phyloP scores from a whole-genome alignment of 2,888 invertebrate genomes.

The Synanthedon formicaeformis region DNA sequence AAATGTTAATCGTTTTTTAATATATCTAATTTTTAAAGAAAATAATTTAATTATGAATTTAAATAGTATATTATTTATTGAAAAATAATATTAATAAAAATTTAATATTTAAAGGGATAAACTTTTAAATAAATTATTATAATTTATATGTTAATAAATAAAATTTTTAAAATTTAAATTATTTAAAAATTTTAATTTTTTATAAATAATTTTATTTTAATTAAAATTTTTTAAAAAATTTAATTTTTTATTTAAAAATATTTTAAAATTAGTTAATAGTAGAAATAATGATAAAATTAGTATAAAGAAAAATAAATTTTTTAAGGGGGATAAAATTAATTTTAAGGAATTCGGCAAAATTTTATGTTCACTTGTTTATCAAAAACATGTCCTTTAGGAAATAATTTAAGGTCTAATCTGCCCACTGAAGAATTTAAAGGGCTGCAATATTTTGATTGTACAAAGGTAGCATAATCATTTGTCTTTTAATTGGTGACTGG shows the following conservation, averaged over 20 bases:
- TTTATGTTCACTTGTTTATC: constrained; percentile 78
- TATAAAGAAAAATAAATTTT: constrained; percentile 46
- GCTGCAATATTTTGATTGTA: constrained; percentile 84
- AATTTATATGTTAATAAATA: constrained; percentile 35
- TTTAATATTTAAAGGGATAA: constrained; percentile 71
- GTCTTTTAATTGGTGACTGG: constrained; percentile 84
- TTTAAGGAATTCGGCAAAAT: constrained; percentile 75
- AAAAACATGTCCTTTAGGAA: constrained; percentile 79
- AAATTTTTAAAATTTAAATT: constrained; percentile 71
- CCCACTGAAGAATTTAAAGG: constrained; percentile 80
- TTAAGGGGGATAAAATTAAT: constrained; percentile 37
- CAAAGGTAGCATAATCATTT: constrained; percentile 83
- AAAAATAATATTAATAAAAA: constrained; percentile 24
- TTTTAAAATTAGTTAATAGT: constrained; percentile 49
- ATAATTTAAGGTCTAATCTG: constrained; percentile 77
- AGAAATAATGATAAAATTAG: constrained; percentile 73
- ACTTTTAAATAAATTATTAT: constrained; percentile 70
- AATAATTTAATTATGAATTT: constrained; percentile 64
- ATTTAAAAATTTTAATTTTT: constrained; percentile 65
- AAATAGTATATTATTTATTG: constrained; percentile 29
- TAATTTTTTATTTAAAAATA: constrained; percentile 53
- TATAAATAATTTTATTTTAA: constrained; percentile 47
- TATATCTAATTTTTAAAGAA: constrained; percentile 78
- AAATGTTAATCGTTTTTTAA: constrained; percentile 76
- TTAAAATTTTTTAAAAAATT: constrained; percentile 38